These are phyloP conservation scores for Ormyrus rosae DNA, from an alignment of 2,888 invertebrate species.

Conservation along the genomic window DNA sequence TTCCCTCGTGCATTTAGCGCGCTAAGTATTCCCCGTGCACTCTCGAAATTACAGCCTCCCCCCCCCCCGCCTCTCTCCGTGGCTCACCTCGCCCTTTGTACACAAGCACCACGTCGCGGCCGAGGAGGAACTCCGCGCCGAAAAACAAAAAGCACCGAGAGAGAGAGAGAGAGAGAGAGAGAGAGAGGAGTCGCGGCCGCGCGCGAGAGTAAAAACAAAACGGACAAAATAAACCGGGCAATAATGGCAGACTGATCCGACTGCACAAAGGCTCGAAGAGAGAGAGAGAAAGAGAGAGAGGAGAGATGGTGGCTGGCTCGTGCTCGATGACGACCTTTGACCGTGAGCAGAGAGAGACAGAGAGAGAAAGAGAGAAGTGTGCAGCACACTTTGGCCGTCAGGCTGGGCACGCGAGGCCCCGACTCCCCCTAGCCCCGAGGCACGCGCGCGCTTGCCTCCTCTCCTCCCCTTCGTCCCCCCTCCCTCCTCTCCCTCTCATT, in stretches of 20 bases:
- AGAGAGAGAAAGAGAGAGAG: background rate
- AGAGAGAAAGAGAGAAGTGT: conserved; percentile 31
- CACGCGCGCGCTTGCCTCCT: conserved; percentile 69
- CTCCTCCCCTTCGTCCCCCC: conserved; percentile 46
- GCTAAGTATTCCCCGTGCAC: conserved; percentile 38
- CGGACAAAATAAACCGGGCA: conserved; percentile 9
- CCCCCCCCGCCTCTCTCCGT: background rate
- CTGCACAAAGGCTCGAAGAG: background rate
- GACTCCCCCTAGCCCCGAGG: conserved; percentile 68
- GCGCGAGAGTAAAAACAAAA: conserved; percentile 4
- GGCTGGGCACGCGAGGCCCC: conserved; percentile 72
- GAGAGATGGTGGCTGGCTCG: conserved; percentile 69
- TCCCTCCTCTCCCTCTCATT: conserved; percentile 41
- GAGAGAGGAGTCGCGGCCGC: background rate
- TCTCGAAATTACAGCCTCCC: conserved; percentile 44
- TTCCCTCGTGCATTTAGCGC: conserved; percentile 31
- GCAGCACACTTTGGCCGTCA: conserved; percentile 64
- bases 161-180: background rate
- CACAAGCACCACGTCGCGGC: background rate
- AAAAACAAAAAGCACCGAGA: background rate
- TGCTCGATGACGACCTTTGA: conserved; percentile 74
- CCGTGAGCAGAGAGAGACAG: conserved; percentile 70
- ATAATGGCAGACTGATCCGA: conserved; percentile 28
- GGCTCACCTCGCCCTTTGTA: background rate
- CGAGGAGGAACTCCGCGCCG: background rate